A percentile compares a stretch with the other conserved stretches of the same genome.
These are phyloP conservation scores for Abscondita cerata DNA, from an alignment of 2,888 invertebrate species.

Conservation along the genomic window DNA sequence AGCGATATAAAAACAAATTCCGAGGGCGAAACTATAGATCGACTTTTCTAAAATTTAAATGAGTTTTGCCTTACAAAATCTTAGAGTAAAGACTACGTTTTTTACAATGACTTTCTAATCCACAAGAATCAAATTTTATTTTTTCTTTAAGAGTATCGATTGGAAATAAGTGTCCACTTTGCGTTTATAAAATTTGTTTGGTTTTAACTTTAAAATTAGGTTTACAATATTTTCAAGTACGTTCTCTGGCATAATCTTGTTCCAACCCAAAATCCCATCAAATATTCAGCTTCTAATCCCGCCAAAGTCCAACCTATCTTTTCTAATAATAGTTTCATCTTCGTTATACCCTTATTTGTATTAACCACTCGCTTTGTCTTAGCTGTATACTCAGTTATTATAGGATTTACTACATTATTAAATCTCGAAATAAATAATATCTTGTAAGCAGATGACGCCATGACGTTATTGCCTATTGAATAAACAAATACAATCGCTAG, in stretches of 20 bases:
- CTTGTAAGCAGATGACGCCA: conserved; percentile 10
- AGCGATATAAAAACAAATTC: conserved; percentile 35
- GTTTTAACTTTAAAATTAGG: conserved; percentile 17
- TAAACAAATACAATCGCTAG: no score
- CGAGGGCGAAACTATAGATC: conserved; percentile 34
- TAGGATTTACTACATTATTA: conserved; percentile 42
- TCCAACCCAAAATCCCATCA: conserved; percentile 40
- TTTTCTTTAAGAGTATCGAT: background rate
- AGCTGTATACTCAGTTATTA: conserved; percentile 36
- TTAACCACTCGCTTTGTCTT: conserved; percentile 39
- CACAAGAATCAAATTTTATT: background rate
- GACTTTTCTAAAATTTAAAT: conserved; percentile 39
- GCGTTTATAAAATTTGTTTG: conserved; percentile 7
- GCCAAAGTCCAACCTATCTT: conserved; percentile 44
- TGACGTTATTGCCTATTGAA: no score
- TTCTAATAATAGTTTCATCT: conserved; percentile 39
- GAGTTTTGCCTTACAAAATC: conserved; percentile 23
- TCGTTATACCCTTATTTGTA: conserved; percentile 33
- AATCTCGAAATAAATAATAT: conserved; percentile 35
- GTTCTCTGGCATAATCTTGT: conserved; percentile 34
- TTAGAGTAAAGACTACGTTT: conserved; percentile 24
- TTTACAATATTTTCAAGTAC: conserved; percentile 35
- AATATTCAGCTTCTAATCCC: conserved; percentile 50
- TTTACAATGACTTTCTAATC: conserved; percentile 18
- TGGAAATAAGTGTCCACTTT: background rate